These are phyloP conservation scores for Dasyurus viverrinus DNA, from an alignment of 2,113 vertebrate species.

Conservation along the genomic window DNA sequence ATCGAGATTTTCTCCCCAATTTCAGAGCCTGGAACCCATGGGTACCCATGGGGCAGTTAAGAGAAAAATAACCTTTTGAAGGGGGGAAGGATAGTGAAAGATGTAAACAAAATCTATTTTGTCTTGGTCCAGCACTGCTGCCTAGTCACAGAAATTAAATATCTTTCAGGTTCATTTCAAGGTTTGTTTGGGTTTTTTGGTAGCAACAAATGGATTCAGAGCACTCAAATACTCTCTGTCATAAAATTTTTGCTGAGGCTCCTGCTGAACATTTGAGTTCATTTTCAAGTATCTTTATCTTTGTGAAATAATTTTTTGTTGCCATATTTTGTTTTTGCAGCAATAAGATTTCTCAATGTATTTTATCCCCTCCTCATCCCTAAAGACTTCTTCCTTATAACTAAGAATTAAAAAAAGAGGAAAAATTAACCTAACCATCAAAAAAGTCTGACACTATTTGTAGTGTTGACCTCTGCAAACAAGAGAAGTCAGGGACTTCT, in stretches of 20 bases:
- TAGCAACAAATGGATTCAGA: too few species aligned
- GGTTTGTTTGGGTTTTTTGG: not conserved
- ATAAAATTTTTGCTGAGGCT: not conserved
- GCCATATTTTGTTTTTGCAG: not conserved
- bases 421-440: not conserved
- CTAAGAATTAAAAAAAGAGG: not conserved
- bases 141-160: not conserved
- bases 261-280: not conserved
- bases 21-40: not conserved
- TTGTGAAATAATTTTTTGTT: not conserved
- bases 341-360: not conserved
- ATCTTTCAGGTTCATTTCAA: not conserved
- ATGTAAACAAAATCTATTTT: not conserved
- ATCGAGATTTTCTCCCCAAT: not conserved
- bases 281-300: not conserved
- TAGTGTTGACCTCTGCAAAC: not conserved
- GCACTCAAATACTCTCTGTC: not conserved
- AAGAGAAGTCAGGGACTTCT: not conserved
- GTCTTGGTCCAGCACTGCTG: not conserved
- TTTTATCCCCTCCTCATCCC: not conserved
- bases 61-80: not conserved
- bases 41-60: not conserved
- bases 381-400: not conserved
- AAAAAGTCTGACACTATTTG: not conserved
- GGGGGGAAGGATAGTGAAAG: not conserved